Percentiles rank a stretch among this genome's conserved stretches.
Conservation (phyloP, 2,113 vertebrate species). For the Meles meles region DNA sequence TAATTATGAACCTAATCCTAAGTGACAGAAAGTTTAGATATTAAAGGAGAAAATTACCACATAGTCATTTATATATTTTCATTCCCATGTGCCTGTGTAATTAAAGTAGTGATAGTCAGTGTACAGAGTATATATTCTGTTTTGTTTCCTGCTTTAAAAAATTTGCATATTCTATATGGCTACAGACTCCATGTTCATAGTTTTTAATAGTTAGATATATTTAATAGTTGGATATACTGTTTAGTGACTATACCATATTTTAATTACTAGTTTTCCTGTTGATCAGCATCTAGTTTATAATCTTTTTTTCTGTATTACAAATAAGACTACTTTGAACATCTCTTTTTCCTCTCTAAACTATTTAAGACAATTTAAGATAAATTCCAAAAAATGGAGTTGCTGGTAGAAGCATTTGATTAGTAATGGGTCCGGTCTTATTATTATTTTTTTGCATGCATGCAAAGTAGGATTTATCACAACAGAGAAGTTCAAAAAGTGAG, state of each 20-base stretch:
- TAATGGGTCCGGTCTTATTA: background rate
- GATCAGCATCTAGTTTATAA: background rate
- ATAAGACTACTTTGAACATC: background rate
- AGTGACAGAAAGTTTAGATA: conserved; percentile 42
- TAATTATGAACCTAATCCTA: conserved; percentile 22
- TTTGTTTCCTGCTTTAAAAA: conserved; percentile 11
- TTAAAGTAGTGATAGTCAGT: background rate
- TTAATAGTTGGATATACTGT: background rate
- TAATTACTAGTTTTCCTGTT: background rate
- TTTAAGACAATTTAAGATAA: background rate
- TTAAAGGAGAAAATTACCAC: background rate
- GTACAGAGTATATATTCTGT: background rate
- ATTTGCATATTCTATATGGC: background rate
- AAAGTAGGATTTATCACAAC: background rate
- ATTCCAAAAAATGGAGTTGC: background rate
- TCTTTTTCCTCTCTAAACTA: background rate
- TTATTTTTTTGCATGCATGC: background rate
- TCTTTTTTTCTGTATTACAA: background rate
- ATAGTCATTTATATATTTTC: background rate
- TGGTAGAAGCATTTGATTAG: conserved; percentile 21
- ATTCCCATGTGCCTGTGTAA: background rate
- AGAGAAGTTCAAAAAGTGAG: background rate
- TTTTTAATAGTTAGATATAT: conserved; percentile 12
- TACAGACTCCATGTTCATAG: background rate
- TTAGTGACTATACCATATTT: background rate